Conservation (phyloP, 2,888 invertebrate species). For the Aporophyla lueneburgensis region DNA sequence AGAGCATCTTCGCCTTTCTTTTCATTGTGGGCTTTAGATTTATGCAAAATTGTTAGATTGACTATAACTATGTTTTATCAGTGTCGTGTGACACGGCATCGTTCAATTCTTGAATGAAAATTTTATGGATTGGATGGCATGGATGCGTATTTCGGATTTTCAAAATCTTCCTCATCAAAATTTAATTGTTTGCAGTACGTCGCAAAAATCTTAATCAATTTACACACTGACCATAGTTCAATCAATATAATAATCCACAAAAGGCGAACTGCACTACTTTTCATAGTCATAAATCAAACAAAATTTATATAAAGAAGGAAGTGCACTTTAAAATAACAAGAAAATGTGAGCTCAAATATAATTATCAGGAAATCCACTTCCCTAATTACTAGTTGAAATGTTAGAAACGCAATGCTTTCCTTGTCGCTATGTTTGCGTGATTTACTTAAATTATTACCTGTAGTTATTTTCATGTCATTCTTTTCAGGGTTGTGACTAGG, state of each 20-base stretch:
- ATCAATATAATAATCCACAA: neutral
- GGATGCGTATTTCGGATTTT: neutral
- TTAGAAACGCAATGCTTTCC: slow-evolving; percentile 45
- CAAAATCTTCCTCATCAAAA: neutral
- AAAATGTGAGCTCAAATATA: slow-evolving; percentile 35
- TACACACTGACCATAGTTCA: neutral
- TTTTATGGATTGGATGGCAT: too few species aligned
- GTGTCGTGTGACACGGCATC: neutral
- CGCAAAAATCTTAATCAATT: neutral
- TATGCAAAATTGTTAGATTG: neutral
- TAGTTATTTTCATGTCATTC: slow-evolving; percentile 45
- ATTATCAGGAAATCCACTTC: slow-evolving; percentile 46
- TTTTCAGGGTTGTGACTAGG: slow-evolving; percentile 25
- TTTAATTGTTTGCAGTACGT: neutral
- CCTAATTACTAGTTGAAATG: slow-evolving; percentile 47
- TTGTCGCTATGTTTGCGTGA: slow-evolving; percentile 45
- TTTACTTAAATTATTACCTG: slow-evolving; percentile 52
- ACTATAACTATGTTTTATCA: neutral
- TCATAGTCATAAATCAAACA: slow-evolving; percentile 10
- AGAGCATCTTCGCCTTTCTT: slow-evolving; percentile 8
- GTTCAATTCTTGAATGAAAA: neutral
- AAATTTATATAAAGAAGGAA: slow-evolving; percentile 30
- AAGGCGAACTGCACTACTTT: neutral
- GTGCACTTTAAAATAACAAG: neutral
- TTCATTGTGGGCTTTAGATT: neutral